Evolutionary conservation across 2,797 vertebrate species (phyloP).

Genomic region (Manis crassicaudata): DNA sequence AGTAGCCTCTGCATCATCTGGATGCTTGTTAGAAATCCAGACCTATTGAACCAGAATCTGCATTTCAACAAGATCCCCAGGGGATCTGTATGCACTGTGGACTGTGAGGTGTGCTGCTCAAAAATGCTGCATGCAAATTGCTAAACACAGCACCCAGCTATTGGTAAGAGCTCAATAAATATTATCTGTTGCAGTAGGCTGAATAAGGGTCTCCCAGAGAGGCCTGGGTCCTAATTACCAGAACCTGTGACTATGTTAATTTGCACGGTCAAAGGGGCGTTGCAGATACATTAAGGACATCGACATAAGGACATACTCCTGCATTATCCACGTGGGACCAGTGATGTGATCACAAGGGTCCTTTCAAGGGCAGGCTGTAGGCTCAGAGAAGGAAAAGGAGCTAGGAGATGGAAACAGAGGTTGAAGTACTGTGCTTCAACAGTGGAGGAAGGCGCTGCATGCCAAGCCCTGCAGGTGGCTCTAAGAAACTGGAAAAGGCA

Average conservation of each 20-base stretch:
- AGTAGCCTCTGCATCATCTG: background rate
- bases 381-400: background rate
- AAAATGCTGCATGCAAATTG: fast-evolving
- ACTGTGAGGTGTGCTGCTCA: background rate
- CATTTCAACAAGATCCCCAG: background rate
- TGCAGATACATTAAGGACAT: background rate
- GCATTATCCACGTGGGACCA: background rate
- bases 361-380: background rate
- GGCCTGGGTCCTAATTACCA: background rate
- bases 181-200: fast-evolving
- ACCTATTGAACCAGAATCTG: background rate
- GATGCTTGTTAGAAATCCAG: background rate
- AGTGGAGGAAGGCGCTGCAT: background rate
- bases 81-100: background rate
- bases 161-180: background rate
- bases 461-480: background rate
- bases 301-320: background rate
- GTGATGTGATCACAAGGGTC: background rate
- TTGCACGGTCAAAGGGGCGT: background rate
- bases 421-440: fast-evolving
- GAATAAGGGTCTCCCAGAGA: fast-evolving
- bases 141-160: background rate
- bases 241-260: background rate
- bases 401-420: background rate
- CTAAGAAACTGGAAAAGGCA: background rate